A percentile compares a stretch with the other conserved stretches of the same genome.
These are phyloP conservation scores for Nannoperca obscura DNA, from an alignment of 2,797 vertebrate species.

Conservation along the genomic window DNA sequence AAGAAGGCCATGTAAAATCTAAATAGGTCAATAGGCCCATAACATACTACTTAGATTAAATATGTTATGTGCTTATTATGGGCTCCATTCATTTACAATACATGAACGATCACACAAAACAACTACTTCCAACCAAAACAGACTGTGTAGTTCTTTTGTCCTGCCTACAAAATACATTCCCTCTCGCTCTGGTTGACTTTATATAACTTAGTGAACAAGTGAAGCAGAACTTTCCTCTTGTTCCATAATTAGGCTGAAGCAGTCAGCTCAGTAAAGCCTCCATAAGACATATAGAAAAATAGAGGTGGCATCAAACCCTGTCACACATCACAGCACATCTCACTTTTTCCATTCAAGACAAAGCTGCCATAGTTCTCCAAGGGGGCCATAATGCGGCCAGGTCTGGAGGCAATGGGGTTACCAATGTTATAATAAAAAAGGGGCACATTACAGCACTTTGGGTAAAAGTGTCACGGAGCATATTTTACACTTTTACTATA, in stretches of 20 bases:
- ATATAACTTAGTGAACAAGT: conserved; percentile 12
- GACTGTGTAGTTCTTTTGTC: neutral
- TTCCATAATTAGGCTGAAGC: conserved; percentile 22
- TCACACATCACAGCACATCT: conserved; percentile 16
- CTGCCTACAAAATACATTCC: neutral
- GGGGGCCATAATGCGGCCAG: conserved; percentile 22
- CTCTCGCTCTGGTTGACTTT: neutral
- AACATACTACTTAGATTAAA: conserved; percentile 1
- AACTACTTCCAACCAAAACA: neutral
- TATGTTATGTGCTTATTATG: neutral
- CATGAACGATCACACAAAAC: conserved; percentile 3
- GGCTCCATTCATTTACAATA: neutral
- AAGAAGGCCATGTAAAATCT: neutral
- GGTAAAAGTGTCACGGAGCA: conserved; percentile 6
- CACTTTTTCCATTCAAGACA: conserved; percentile 9
- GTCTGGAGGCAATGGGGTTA: conserved; percentile 26
- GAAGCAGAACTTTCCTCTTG: conserved; percentile 26
- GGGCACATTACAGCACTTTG: conserved; percentile 19
- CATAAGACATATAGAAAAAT: conserved; percentile 1
- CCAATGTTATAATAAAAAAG: conserved; percentile 35
- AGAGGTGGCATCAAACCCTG: conserved; percentile 1
- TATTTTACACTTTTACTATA: neutral
- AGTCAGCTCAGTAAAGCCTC: conserved; percentile 11
- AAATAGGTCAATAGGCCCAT: neutral
- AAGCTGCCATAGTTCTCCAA: conserved; percentile 13